phyloP scores from a whole-genome alignment of 2,797 vertebrate genomes.

The Percopsis omiscomaycus region DNA sequence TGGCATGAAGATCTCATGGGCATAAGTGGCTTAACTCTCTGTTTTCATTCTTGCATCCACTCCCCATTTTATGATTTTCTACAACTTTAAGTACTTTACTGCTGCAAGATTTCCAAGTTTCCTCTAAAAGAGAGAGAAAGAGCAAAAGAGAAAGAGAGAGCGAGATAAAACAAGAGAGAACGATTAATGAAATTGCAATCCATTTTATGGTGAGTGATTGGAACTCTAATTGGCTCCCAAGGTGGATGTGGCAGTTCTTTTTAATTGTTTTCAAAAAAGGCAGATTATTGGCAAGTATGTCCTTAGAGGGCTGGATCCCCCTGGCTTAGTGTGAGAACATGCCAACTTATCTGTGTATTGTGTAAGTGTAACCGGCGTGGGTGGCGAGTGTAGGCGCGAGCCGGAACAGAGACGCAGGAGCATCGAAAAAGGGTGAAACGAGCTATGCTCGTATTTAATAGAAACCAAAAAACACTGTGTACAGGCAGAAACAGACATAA shows the following conservation, averaged over 20 bases:
- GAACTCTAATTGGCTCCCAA: slow-evolving; percentile 46
- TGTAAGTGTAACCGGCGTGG: too few species aligned
- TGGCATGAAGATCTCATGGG: not conserved
- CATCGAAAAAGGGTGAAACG: too few species aligned
- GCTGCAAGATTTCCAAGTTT: slow-evolving; percentile 19
- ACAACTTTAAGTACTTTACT: slow-evolving; percentile 15
- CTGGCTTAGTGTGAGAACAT: slow-evolving; percentile 58
- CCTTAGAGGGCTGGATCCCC: slow-evolving; percentile 33
- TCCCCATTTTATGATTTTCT: slow-evolving; percentile 33
- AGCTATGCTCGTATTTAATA: too few species aligned
- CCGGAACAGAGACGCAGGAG: too few species aligned
- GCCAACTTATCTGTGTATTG: slow-evolving; percentile 56
- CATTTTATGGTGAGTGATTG: slow-evolving; percentile 47
- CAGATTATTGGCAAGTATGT: slow-evolving; percentile 52
- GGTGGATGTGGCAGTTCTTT: slow-evolving; percentile 45
- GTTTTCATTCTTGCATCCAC: slow-evolving; percentile 7
- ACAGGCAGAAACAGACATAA: too few species aligned
- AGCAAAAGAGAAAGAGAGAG: not conserved
- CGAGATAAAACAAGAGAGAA: not conserved
- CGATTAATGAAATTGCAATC: slow-evolving; percentile 4
- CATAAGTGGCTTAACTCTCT: slow-evolving; percentile 1
- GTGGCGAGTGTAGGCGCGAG: too few species aligned
- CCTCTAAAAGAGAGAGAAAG: slow-evolving; percentile 5
- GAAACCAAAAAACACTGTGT: too few species aligned
- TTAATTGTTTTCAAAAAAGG: slow-evolving; percentile 49